These are phyloP conservation scores for Chloebia gouldiae DNA, from an alignment of 2,113 vertebrate species.

Conservation along the genomic window DNA sequence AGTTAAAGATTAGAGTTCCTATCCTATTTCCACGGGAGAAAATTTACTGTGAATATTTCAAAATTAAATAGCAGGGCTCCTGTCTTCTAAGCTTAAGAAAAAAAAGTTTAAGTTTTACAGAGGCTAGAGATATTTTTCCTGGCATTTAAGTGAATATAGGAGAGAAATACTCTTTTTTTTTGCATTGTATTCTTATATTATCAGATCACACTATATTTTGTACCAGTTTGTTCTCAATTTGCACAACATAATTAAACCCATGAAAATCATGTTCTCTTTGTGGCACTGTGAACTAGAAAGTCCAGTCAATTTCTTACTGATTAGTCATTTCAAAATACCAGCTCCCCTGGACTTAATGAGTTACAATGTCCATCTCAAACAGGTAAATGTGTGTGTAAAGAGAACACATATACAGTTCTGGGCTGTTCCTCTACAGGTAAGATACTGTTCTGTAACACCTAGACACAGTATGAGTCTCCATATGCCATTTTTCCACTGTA, in stretches of 20 bases:
- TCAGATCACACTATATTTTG: not conserved
- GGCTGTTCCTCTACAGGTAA: not conserved
- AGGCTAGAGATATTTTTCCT: not conserved
- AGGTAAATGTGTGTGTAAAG: not conserved
- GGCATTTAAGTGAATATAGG: not conserved
- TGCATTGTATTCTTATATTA: not conserved
- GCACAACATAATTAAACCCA: not conserved
- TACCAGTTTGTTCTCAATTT: not conserved
- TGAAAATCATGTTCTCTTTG: not conserved
- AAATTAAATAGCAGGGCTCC: not conserved
- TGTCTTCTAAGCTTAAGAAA: not conserved
- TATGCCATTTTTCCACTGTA: not conserved
- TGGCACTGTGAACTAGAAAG: not conserved
- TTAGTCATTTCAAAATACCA: not conserved
- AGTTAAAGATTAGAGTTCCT: not conserved
- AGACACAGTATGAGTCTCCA: not conserved
- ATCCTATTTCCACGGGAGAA: not conserved
- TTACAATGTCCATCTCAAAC: not conserved
- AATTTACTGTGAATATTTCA: not conserved
- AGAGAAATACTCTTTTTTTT: not conserved
- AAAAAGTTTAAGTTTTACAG: not conserved
- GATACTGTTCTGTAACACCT: not conserved
- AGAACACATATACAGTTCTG: fast-evolving
- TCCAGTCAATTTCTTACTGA: not conserved
- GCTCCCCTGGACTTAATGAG: not conserved